Base-by-base conservation (phyloP, 2,888 invertebrate species). In the Pseudococcus jackbeardsleyi region DNA sequence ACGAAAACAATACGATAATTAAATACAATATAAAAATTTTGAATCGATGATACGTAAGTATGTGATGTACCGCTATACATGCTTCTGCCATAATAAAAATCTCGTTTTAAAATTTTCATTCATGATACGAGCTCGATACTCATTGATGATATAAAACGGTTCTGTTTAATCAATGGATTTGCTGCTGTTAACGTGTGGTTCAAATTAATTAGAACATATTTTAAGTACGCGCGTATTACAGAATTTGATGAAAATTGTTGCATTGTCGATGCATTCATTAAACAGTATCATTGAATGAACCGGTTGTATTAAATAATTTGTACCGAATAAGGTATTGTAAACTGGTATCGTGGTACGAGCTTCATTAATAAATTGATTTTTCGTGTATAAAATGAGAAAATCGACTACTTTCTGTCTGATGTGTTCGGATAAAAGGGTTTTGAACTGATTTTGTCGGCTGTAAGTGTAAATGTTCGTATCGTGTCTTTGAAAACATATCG, bases 141-240 rank as follows among this genome's bases (percentile, higher is more conserved):
- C 79, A 82, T 82, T 82, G 79, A 82, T 46, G 46, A 82, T 8
- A 82, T 82, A 82, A 82, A 82, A 82, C 79, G 79, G 46, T 82
- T 46, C 79, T 82, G 79, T 46, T 82, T 82, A 82, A 82, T 82
- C 79, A 82, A 82, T 82, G 79, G 46, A 46, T 46, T 19, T 46
- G 79, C 46, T 72, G 33, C 26, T 42, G 46, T 82, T 82, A 46
- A 77, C 39, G 77, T 82, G 19, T 82, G 79, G 42, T 46, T 82
- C 79, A 82, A 82, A 82, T 82, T 82, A 82, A 82, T 82, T 82
- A n/a, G 79, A 82, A 82, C 79, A 46, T 26, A 77, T 82, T 82
- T 82, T 82, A 82, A 9, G 79, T 39, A 59, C 64, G 11, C 64
- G 11, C 5, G 26, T 72, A 77, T 77, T 77, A 42, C 46, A 26